Percentiles rank a stretch among this genome's conserved stretches.
Conservation (phyloP, 2,888 invertebrate species). For the Pseudanteris insignis region DNA sequence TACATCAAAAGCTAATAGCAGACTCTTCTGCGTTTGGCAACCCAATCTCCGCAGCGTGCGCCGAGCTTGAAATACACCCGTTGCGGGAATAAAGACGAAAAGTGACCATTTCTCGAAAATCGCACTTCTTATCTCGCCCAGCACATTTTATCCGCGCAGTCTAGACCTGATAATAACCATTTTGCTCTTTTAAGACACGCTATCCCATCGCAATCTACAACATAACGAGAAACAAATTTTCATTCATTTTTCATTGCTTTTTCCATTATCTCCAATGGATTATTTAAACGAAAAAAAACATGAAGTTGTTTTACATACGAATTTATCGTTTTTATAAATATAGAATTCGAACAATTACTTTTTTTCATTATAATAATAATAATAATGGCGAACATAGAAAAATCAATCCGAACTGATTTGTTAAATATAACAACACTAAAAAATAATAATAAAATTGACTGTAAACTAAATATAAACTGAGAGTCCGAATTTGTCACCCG, state of each 20-base stretch:
- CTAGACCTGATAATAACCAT: constrained; percentile 36
- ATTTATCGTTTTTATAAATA: too few relatives aligned
- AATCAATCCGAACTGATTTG: too few relatives aligned
- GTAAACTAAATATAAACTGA: too few relatives aligned
- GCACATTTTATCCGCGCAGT: constrained; percentile 23
- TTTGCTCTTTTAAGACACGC: constrained; percentile 17
- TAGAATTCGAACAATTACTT: too few relatives aligned
- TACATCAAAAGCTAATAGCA: constrained; percentile 21
- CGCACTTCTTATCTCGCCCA: constrained; percentile 40
- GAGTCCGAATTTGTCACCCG: too few relatives aligned
- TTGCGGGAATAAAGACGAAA: constrained; percentile 36
- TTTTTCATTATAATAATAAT: too few relatives aligned
- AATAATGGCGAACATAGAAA: too few relatives aligned
- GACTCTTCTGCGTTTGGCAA: constrained; percentile 25
- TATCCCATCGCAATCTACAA: constrained; percentile 17
- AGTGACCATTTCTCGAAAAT: constrained; percentile 45
- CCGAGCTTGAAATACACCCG: constrained; percentile 8
- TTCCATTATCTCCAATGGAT: too few relatives aligned
- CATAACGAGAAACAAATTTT: constrained; percentile 9
- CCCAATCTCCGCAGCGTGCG: constrained; percentile 26
- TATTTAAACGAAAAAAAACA: too few relatives aligned
- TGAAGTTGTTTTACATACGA: too few relatives aligned
- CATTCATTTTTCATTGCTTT: not conserved
- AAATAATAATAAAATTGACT: too few relatives aligned
- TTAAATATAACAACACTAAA: too few relatives aligned